Evolutionary conservation across 1,140 invertebrate genomes (phyloP), one percentile per base, ranked within the genome.

Genomic region (Pogonomyrmex californicus): DNA sequence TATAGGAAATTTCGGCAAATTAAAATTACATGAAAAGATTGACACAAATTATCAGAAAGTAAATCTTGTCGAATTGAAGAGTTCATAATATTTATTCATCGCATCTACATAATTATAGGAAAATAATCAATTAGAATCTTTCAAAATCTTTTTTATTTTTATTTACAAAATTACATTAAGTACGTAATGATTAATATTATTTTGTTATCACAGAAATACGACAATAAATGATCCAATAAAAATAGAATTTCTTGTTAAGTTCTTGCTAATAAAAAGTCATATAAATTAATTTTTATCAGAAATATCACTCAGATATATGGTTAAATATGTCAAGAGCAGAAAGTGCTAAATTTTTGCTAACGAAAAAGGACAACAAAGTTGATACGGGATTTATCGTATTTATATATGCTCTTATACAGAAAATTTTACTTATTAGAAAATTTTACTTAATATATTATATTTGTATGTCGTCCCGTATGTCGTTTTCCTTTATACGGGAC

Each of bases 1-100:
- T 77, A 62, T 30, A 60, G 75, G 41, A 60, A 77, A 62, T 77
- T 77, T 60, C 12, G 41, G 9, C 17, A 60, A 77, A 77, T 77
- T 77, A 62, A 14, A 62, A 14, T 62, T 33, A 1, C 1, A 6
- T 75, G 10, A n/a, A 71, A 47, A 10, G 14, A 14, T 54, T 56
- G 23, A 17, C 2, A 10, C 30, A 23, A 41, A 6, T 33, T 76
- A 76, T 30, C 14, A 12, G 54, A 41, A 73, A 54, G 9, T 60
- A 6, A 58, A 14, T 7, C 30, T 76, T 56, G 17, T 9, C 10
- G 17, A 23, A 23, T 23, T 17, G 12, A 30, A 41, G 54, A 9
- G 54, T 14, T 30, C 70, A 36, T 44, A 17, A 10, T 58, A 58
- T 60, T n/a, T 75, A 75, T 38, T 33, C 10, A 56, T 56, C n/a